Conservation (phyloP, 2,113 vertebrate species). For the Ornithorhynchus anatinus region DNA sequence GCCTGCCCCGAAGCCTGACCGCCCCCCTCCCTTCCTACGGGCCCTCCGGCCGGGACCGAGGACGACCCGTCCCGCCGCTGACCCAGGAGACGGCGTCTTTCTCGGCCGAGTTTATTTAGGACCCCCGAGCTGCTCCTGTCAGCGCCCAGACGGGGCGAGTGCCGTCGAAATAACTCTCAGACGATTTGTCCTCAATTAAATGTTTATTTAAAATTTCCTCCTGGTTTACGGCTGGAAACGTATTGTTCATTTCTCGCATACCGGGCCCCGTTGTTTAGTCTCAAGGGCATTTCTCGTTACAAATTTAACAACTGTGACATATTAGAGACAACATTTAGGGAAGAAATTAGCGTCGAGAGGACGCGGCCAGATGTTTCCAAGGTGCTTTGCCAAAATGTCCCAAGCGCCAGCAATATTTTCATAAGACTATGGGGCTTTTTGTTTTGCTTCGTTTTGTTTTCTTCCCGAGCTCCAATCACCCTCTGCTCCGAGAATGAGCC, state of each 20-base stretch:
- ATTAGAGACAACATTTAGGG: slow-evolving; percentile 77
- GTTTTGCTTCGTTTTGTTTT: too few relatives aligned
- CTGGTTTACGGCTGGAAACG: slow-evolving; percentile 62
- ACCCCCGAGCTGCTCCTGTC: slow-evolving; percentile 50
- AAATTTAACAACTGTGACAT: slow-evolving; percentile 75
- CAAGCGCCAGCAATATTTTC: slow-evolving; percentile 60
- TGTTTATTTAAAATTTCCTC: slow-evolving; percentile 68
- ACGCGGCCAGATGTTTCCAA: slow-evolving; percentile 75
- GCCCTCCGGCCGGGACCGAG: slow-evolving; percentile 16
- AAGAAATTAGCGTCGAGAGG: slow-evolving; percentile 70
- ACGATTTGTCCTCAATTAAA: slow-evolving; percentile 60
- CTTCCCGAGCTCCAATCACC: too few relatives aligned
- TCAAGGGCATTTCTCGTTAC: slow-evolving; percentile 69
- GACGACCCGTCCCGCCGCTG: slow-evolving; percentile 36
- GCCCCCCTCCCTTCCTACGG: slow-evolving; percentile 3
- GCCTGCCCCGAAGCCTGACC: slow-evolving; percentile 25
- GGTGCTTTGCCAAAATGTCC: slow-evolving; percentile 70
- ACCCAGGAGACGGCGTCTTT: slow-evolving; percentile 35
- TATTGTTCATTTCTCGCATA: slow-evolving; percentile 77
- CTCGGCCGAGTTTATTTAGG: slow-evolving; percentile 52
- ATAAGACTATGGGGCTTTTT: too few relatives aligned
- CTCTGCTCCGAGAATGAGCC: too few relatives aligned
- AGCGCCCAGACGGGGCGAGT: slow-evolving; percentile 47
- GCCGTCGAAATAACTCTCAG: slow-evolving; percentile 52
- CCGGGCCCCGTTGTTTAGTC: slow-evolving; percentile 71